A percentile compares a stretch with the other conserved stretches of the same genome.
phyloP scores from a whole-genome alignment of 2,797 vertebrate species.

The Bovichtus diacanthus region DNA sequence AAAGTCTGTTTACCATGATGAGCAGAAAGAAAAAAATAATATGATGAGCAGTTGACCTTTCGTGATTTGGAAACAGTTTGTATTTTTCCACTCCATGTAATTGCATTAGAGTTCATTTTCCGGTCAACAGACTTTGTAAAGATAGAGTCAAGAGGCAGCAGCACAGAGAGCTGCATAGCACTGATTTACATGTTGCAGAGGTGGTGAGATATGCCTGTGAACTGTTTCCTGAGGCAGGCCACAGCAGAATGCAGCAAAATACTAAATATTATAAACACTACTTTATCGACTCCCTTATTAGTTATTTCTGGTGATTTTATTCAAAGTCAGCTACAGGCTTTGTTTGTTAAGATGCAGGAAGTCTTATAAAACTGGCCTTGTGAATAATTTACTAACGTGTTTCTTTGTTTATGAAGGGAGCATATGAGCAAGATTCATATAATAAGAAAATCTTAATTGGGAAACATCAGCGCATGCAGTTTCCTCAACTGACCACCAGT shows the following conservation, averaged over 20 bases:
- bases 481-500: not conserved
- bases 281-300: slow-evolving; percentile 32
- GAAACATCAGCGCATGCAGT: not conserved
- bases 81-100: slow-evolving; percentile 73
- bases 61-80: slow-evolving; percentile 61
- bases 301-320: slow-evolving; percentile 43
- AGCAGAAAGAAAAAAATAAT: slow-evolving; percentile 54
- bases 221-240: slow-evolving; percentile 50
- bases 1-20: slow-evolving; percentile 43
- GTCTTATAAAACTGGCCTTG: slow-evolving; percentile 32
- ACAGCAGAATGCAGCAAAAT: slow-evolving; percentile 58
- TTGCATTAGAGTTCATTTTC: slow-evolving; percentile 75
- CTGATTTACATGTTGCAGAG: slow-evolving; percentile 73
- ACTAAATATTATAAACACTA: slow-evolving; percentile 47
- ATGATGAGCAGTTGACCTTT: slow-evolving; percentile 69
- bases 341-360: slow-evolving; percentile 44
- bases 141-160: slow-evolving; percentile 56
- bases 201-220: slow-evolving; percentile 59
- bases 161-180: slow-evolving; percentile 40
- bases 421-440: slow-evolving; percentile 9
- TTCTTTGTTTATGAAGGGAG: slow-evolving; percentile 42
- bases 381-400: slow-evolving; percentile 60
- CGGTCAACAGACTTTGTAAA: slow-evolving; percentile 64
- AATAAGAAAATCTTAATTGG: slow-evolving; percentile 4
- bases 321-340: slow-evolving; percentile 30